Base-by-base conservation (phyloP, 37 sponge, comb jelly and placozoan genomes). In the Axinella damicornis region DNA sequence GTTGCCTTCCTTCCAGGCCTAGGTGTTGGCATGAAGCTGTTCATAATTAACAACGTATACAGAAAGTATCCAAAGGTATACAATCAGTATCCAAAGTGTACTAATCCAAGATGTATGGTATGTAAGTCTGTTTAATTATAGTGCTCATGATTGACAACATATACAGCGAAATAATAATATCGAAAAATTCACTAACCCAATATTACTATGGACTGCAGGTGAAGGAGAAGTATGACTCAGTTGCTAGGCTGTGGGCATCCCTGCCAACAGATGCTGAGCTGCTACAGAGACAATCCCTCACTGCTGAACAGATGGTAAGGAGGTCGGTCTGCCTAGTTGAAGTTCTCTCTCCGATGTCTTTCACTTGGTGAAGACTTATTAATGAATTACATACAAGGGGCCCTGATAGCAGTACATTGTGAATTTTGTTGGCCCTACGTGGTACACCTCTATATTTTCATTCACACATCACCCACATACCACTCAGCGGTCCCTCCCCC, bases 31-130 rank as follows among this genome's bases (percentile, higher is more conserved):
- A 30, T 95, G 69, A 95, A 95, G 81, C 27, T 95, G 19, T 95
- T 95, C 59, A 74, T 95, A 32, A 92, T 87, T 20, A 86, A 90
- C 31, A 80, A 87, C 24, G 55, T 92, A 19, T 95, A 95, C 74
- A 57, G 91, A 19, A 95, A 95, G 70, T 95, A 92, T 66, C 96
- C 96, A 18, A 95, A 76, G 77, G 93, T 92, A 62, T 41, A 46
- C 46, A 46, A 46, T 25, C 24, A 66, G 0, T 1, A 33, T 0
- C 1, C 33, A 15, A n/a, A 66, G 1, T 34, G 2, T 30, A 4
- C 46, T 46, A n/a, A n/a, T n/a, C n/a, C n/a, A 46, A 46, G 46
- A 46, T 46, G 46, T 46, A 46, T 46, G 9, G 40, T 53, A 13
- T 61, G 14, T 64, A 33, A 31, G n/a, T n/a, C n/a, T n/a, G n/a